Percentiles rank a stretch among this genome's conserved stretches.
Evolutionary conservation across 2,113 vertebrate genomes (phyloP).

Genomic region (Proterorhinus semilunaris): DNA sequence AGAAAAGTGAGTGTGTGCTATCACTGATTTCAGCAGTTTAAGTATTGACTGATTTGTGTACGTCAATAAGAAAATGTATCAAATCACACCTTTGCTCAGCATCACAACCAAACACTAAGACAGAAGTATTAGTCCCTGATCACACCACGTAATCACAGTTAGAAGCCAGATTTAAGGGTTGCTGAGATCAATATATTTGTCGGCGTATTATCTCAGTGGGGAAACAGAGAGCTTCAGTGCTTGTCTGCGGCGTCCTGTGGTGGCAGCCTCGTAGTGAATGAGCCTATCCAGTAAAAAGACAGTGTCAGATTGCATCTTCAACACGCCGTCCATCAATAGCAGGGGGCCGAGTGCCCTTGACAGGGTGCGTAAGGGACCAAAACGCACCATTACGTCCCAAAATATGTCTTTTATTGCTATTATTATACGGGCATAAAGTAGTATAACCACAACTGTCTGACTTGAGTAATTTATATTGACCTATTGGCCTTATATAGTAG

Average conservation of each 20-base stretch:
- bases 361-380: slow-evolving; percentile 2
- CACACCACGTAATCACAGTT: slow-evolving; percentile 29
- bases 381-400: neutral
- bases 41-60: neutral
- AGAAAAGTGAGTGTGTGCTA: neutral
- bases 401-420: neutral
- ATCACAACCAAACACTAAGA: neutral
- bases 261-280: slow-evolving; percentile 6
- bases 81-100: neutral
- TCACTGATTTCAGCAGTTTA: neutral
- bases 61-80: neutral
- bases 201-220: slow-evolving; percentile 8
- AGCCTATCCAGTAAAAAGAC: slow-evolving; percentile 28
- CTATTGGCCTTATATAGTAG: neutral
- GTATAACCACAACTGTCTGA: neutral
- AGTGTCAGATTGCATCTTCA: slow-evolving; percentile 38
- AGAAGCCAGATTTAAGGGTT: slow-evolving; percentile 8
- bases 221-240: slow-evolving; percentile 3
- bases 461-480: neutral
- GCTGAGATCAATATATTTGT: slow-evolving; percentile 18
- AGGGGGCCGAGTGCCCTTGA: slow-evolving; percentile 33
- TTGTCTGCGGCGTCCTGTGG: slow-evolving; percentile 13
- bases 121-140: slow-evolving; percentile 23
- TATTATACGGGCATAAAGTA: neutral
- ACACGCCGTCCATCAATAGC: slow-evolving; percentile 25